Percentiles rank a stretch among this genome's conserved stretches.
phyloP scores from a whole-genome alignment of 2,797 vertebrate species.

The Chlorospingus flavigularis region DNA sequence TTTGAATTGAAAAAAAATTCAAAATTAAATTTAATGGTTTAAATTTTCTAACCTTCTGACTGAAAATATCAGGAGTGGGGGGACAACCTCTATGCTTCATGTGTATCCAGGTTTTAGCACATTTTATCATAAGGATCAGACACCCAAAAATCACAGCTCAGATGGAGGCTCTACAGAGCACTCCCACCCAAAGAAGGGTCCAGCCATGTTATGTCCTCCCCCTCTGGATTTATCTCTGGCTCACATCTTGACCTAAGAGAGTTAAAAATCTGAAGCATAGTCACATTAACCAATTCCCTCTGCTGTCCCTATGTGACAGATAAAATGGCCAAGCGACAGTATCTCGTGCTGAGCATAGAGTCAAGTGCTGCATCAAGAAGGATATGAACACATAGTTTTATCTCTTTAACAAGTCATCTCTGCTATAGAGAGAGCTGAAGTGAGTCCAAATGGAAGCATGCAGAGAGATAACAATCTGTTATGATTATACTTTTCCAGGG shows the following conservation, averaged over 20 bases:
- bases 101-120: neutral
- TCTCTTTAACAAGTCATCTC: neutral
- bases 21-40: neutral
- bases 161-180: neutral
- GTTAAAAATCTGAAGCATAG: neutral
- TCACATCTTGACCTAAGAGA: neutral
- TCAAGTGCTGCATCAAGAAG: neutral
- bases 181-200: neutral
- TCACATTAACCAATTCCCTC: neutral
- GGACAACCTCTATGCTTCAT: neutral
- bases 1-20: neutral
- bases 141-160: neutral
- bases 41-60: neutral
- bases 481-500: neutral
- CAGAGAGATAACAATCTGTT: constrained; percentile 22
- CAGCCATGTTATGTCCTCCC: neutral
- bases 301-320: neutral
- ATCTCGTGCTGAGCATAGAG: neutral
- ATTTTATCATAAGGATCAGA: neutral
- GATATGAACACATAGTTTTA: neutral
- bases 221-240: neutral
- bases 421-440: neutral
- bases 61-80: neutral
- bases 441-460: constrained; percentile 1
- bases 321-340: neutral